Conservation (phyloP, 2,888 invertebrate genomes). For the Eristalis pertinax region DNA sequence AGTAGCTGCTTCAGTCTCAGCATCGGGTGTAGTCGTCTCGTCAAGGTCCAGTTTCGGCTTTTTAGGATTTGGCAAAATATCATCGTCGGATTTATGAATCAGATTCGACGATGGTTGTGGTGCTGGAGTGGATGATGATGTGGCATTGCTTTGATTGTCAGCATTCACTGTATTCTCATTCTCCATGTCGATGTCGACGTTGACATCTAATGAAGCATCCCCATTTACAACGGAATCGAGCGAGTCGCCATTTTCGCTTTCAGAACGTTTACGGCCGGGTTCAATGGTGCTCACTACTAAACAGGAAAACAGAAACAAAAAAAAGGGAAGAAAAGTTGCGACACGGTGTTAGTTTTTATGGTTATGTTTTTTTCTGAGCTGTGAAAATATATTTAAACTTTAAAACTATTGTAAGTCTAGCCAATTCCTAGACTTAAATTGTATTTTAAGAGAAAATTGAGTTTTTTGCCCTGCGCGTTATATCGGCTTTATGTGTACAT, state of each 20-base stretch:
- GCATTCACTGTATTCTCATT: conserved; percentile 81
- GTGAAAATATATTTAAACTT: too few species aligned
- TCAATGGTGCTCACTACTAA: conserved; percentile 89
- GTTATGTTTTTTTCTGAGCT: not conserved
- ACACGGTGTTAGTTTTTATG: conserved; percentile 46
- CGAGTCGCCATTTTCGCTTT: conserved; percentile 87
- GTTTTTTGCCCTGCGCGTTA: too few species aligned
- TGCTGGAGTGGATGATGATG: conserved; percentile 74
- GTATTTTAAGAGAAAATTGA: too few species aligned
- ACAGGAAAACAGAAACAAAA: conserved; percentile 57
- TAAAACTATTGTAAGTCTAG: too few species aligned
- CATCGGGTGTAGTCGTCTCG: conserved; percentile 25
- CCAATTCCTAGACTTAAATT: too few species aligned
- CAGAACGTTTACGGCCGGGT: conserved; percentile 85
- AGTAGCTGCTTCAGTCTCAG: conserved; percentile 56
- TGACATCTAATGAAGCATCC: conserved; percentile 82
- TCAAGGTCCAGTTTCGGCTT: conserved; percentile 77
- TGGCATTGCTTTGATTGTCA: conserved; percentile 78
- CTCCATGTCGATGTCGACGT: conserved; percentile 84
- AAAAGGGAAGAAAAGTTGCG: conserved; percentile 24
- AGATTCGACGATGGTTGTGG: conserved; percentile 69
- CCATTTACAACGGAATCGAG: conserved; percentile 82
- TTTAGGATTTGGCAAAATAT: conserved; percentile 82
- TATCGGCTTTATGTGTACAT: too few species aligned
- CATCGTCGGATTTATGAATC: conserved; percentile 76